phyloP scores from a whole-genome alignment of 2,113 vertebrate species.

The Gopherus evgoodei region DNA sequence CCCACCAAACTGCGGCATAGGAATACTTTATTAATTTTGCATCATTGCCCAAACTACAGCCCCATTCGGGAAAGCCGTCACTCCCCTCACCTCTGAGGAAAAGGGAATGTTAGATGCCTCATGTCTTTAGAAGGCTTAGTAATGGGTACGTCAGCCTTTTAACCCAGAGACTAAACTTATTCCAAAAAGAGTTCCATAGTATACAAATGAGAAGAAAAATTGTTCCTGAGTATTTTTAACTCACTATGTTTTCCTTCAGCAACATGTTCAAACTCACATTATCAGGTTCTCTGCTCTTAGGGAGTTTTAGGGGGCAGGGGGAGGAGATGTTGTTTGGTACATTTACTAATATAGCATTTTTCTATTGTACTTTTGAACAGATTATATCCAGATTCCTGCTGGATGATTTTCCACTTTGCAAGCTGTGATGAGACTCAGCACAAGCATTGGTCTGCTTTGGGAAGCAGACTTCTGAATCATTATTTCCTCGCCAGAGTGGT shows the following conservation, averaged over 20 bases:
- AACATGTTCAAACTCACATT: neutral
- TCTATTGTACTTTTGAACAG: neutral
- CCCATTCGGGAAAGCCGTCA: constrained; percentile 28
- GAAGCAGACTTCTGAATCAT: neutral
- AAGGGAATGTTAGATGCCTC: constrained; percentile 9
- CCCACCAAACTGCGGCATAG: constrained; percentile 32
- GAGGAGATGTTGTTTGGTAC: neutral
- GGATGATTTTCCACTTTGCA: neutral
- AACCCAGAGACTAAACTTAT: neutral
- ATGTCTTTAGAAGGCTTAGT: neutral
- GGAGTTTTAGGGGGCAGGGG: too few relatives aligned
- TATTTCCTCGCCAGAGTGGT: neutral
- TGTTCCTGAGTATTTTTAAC: neutral
- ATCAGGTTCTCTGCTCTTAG: neutral
- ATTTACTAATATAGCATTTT: neutral
- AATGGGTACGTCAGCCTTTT: neutral
- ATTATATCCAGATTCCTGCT: neutral
- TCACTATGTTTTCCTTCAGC: neutral
- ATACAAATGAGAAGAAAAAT: neutral
- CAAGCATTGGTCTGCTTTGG: neutral
- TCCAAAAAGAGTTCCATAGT: neutral
- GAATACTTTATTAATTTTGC: constrained; percentile 59
- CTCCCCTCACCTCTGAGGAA: constrained; percentile 5
- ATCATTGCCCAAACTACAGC: constrained; percentile 35
- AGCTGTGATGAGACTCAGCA: neutral